These are phyloP conservation scores for Panulirus ornatus DNA, from an alignment of 1,140 invertebrate species.

Conservation along the genomic window DNA sequence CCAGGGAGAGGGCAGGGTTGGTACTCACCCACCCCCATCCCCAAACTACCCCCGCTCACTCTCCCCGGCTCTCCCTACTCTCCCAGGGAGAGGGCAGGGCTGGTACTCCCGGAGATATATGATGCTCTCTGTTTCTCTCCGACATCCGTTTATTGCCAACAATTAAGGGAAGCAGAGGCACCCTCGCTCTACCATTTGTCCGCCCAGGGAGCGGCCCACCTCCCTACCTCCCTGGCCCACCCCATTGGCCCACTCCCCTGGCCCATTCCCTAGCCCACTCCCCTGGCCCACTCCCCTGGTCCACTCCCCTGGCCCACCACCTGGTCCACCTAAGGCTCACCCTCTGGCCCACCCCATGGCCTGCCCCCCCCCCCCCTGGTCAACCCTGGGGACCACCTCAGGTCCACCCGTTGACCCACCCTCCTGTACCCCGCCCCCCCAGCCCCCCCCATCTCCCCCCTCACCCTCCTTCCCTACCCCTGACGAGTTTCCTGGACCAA, in stretches of 20 bases:
- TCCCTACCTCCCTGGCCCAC: neutral
- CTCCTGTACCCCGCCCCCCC: neutral
- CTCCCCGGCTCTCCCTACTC: neutral
- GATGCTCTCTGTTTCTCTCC: constrained; percentile 64
- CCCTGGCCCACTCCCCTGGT: too few relatives aligned
- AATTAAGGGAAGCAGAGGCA: constrained; percentile 64
- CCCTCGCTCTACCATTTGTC: constrained; percentile 52
- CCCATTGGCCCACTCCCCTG: neutral
- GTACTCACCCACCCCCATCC: constrained; percentile 6
- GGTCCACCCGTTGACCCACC: neutral
- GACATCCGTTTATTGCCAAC: constrained; percentile 70
- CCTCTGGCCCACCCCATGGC: neutral
- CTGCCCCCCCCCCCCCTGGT: neutral
- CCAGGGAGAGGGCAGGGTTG: neutral
- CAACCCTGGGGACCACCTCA: too few relatives aligned
- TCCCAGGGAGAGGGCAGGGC: neutral
- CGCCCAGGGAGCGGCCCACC: neutral
- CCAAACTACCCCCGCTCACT: neutral
- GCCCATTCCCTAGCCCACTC: too few relatives aligned
- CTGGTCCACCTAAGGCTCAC: neutral
- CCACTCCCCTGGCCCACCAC: neutral
- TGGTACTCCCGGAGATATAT: constrained; percentile 40
- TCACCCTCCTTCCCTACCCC: neutral
- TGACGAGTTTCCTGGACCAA: too few relatives aligned
- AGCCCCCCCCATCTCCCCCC: neutral